Percentiles rank a stretch among this genome's conserved stretches.
Conservation (phyloP, 2,888 invertebrate genomes). For the Spisula solida region DNA sequence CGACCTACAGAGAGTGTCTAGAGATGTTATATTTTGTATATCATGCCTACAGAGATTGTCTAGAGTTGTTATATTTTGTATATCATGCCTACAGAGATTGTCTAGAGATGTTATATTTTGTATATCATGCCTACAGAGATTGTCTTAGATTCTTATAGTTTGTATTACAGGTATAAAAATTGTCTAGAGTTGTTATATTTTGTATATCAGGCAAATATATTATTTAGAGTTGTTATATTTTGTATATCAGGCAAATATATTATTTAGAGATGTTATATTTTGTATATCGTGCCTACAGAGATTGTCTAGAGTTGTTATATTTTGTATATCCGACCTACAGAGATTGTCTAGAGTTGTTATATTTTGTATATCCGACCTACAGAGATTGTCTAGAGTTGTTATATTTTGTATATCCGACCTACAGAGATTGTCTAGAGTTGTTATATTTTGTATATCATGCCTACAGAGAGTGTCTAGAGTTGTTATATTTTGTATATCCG, state of each 20-base stretch:
- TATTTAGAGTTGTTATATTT: neutral
- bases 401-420: slow-evolving; percentile 76
- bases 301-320: neutral
- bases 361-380: too few relatives aligned
- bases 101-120: slow-evolving; percentile 56
- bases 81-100: slow-evolving; percentile 82
- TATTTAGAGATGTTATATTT: too few relatives aligned
- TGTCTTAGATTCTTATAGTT: neutral
- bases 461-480: too few relatives aligned
- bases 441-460: too few relatives aligned
- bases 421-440: slow-evolving; percentile 77
- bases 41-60: too few relatives aligned
- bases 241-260: slow-evolving; percentile 76
- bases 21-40: slow-evolving; percentile 3
- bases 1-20: slow-evolving; percentile 83
- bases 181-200: too few relatives aligned
- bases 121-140: too few relatives aligned
- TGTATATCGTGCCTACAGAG: too few relatives aligned
- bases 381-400: neutral
- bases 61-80: neutral
- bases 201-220: too few relatives aligned
- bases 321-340: slow-evolving; percentile 80
- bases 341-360: slow-evolving; percentile 71
- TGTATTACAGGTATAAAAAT: slow-evolving; percentile 82
- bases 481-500: slow-evolving; percentile 66